Evolutionary conservation across 2,113 vertebrate genomes (phyloP), one percentile per base, ranked within the genome.

Genomic region (Pandion haliaetus): DNA sequence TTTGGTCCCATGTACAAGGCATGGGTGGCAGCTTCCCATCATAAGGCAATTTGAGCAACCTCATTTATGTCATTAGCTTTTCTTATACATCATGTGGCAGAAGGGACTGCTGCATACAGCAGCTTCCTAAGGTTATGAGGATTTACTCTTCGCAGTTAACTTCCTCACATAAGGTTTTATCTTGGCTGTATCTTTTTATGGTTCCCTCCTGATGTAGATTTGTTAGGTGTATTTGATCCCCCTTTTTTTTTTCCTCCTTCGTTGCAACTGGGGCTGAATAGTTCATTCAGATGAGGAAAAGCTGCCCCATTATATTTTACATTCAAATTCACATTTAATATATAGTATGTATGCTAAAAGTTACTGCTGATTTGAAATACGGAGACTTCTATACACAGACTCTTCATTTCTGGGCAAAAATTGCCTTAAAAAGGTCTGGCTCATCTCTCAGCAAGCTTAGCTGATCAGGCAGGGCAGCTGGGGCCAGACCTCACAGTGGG

Each of bases 111-210:
- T 86, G 47, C 8, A 1, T 31, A 31, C 47, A 65, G 78, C 28
- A 54, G 4, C 40, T 86, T 57, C 62, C 59, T 44, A 26, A 84
- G 74, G 59, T 17, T 58, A 76, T 29, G 55, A 90, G 52, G 90
- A 90, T 95, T 93, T 94, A 83, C 38, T 92, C 50, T 77, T 65
- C 0, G 3, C 65, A 24, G 77, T 93, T 96, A 92, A 82, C 72
- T 90, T 96, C 62, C 57, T 38, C 86, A 66, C n/a, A n/a, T 94
- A 94, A 95, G 86, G 49, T 92, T 96, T 95, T 95, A 92, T 94
- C 79, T 93, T 54, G 69, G 82, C 45, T 87, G 59, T 93, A 86
- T 94, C 55, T 96, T 96, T 96, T 96, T 96, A 93, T 62, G 54
- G 31, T 47, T 95, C 92, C 50, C 52, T 83, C 29, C 63, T 91